Evolutionary conservation across 2,888 invertebrate genomes (phyloP), one percentile per base, ranked within the genome.

Genomic region (Dascillus cervinus): DNA sequence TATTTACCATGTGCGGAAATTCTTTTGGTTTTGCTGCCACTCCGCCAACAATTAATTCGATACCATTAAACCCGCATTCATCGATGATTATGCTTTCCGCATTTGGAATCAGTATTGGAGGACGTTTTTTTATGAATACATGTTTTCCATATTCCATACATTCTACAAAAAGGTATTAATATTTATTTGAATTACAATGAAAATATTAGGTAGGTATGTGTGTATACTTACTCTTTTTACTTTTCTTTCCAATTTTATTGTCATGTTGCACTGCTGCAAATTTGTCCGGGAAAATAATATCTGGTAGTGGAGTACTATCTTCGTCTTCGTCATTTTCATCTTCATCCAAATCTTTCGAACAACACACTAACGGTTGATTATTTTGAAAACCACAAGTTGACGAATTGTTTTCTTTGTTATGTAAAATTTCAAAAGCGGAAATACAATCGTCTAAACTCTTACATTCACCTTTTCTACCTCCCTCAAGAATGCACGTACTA

Each of bases 1-100:
- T 6, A 8, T n/a, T 32, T 17, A 49, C 50, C 48, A 47, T 48
- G 26, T 49, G 49, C 10, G 49, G 48, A 33, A 49, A 51, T 37
- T 51, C 50, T 23, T 38, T 35, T 12, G 35, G 22, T 3, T 9
- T 14, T 30, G 34, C 26, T 9, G n/a, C 46, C 2, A 44, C 47
- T 2, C 69, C 69, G n/a, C 69, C 69, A 32, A 69, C 55, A 39
- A 69, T 64, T 3, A 69, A 50, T 13, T 61, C 58, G 3, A 62
- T 56, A 17, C 57, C 61, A 2, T 62, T 50, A 34, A 66, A 62
- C 6, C 58, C 60, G 39, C 69, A 70, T 25, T 62, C 55, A 1
- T 65, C 58, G 2, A 55, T 49, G 22, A 39, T 15, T 2, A 14
- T 14, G 2, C 15, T 13, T 46, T 14, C 51, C 49, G 11, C 36